Conservation (phyloP, 2,113 vertebrate species). For the Gymnarchus niloticus region DNA sequence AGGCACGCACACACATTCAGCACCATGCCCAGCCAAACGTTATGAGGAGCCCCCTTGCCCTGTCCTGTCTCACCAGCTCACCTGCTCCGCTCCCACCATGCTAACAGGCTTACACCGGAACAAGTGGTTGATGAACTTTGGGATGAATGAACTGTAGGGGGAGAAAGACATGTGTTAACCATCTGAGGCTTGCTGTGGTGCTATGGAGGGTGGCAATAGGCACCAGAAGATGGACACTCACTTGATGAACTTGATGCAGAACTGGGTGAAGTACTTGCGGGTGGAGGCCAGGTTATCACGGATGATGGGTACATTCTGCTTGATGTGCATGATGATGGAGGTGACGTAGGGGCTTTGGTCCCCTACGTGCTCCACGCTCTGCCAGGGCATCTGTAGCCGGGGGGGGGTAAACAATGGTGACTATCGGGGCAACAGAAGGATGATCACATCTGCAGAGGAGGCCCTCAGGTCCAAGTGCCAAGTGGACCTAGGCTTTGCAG, state of each 20-base stretch:
- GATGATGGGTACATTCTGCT: conserved; percentile 96
- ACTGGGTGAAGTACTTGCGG: conserved; percentile 97
- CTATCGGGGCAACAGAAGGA: not conserved
- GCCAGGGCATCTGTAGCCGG: conserved; percentile 88
- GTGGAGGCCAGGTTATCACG: conserved; percentile 94
- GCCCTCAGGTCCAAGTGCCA: not conserved
- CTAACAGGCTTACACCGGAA: conserved; percentile 98
- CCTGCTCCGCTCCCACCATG: conserved; percentile 98
- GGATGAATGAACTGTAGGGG: conserved; percentile 84
- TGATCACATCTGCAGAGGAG: not conserved
- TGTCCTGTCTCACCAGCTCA: conserved; percentile 40
- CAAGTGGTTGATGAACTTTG: conserved; percentile 97
- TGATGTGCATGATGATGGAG: conserved; percentile 95
- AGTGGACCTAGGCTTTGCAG: not conserved
- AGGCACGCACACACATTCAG: not conserved
- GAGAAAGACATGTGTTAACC: conserved; percentile 26
- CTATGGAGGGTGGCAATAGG: not conserved
- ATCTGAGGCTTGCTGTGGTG: not conserved
- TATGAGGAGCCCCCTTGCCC: not conserved
- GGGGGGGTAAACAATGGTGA: not conserved
- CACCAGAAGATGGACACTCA: conserved; percentile 48
- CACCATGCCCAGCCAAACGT: not conserved
- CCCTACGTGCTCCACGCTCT: conserved; percentile 95
- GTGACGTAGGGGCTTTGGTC: conserved; percentile 99
- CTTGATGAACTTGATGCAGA: conserved; percentile 99